Evolutionary conservation across 2,888 invertebrate genomes (phyloP).

Genomic region (Dicyrtoma fusca): DNA sequence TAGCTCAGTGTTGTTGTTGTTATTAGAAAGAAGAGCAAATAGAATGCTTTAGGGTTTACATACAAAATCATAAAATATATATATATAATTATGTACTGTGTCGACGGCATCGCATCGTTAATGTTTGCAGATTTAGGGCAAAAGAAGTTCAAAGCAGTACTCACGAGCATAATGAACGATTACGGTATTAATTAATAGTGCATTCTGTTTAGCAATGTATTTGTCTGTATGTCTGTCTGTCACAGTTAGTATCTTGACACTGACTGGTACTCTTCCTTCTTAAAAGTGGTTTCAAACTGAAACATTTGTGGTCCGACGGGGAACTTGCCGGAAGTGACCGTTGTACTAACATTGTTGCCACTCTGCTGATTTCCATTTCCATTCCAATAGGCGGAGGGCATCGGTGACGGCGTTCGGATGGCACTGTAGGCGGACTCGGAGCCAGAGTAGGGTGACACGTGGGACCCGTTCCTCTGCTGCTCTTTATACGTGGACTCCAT

Average conservation of each 20-base stretch:
- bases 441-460: slow-evolving; percentile 32
- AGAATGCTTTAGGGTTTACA: no score
- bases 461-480: slow-evolving; percentile 22
- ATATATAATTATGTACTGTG: no score
- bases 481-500: slow-evolving; percentile 33
- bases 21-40: no score
- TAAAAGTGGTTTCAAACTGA: slow-evolving; percentile 34
- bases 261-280: slow-evolving; percentile 37
- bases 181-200: no score
- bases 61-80: no score
- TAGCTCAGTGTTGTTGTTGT: no score
- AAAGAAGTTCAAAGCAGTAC: no score
- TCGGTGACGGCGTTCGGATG: slow-evolving; percentile 18
- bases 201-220: no score
- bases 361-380: slow-evolving; percentile 10
- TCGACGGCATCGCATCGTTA: no score
- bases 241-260: slow-evolving; percentile 30
- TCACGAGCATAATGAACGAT: no score
- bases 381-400: slow-evolving; percentile 10
- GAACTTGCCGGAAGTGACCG: slow-evolving; percentile 23
- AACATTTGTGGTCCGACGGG: slow-evolving; percentile 32
- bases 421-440: slow-evolving; percentile 34
- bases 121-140: no score
- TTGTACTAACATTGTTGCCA: background rate
- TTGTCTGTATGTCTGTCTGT: no score